phyloP scores from a whole-genome alignment of 1,140 invertebrate genomes.

The Euwallacea similis region DNA sequence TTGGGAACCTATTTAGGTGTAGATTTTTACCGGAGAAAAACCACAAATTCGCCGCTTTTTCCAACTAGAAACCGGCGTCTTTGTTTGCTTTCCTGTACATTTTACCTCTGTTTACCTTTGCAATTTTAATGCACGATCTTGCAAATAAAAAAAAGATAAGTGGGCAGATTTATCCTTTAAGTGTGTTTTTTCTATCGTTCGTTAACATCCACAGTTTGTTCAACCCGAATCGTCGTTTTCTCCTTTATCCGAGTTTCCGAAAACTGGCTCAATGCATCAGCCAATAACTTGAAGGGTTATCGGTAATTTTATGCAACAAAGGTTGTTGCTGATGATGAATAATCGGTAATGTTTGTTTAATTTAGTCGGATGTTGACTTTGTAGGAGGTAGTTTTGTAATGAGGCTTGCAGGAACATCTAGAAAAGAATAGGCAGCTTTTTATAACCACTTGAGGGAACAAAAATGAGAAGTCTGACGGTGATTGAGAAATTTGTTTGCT shows the following conservation, averaged over 20 bases:
- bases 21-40: not conserved
- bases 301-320: conserved; percentile 3
- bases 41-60: not conserved
- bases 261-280: not conserved
- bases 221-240: not conserved
- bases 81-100: not conserved
- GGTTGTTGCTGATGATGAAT: too few species aligned
- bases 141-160: not conserved
- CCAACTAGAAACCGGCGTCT: not conserved
- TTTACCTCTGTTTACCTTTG: not conserved
- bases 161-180: not conserved
- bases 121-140: not conserved
- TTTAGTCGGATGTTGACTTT: too few species aligned
- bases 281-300: not conserved
- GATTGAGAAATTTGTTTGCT: too few species aligned
- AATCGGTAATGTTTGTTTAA: too few species aligned
- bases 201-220: not conserved
- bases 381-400: too few species aligned
- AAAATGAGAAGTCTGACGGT: too few species aligned
- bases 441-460: too few species aligned
- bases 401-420: too few species aligned
- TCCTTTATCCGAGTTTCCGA: conserved; percentile 1
- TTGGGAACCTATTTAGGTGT: not conserved
- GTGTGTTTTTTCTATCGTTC: conserved; percentile 1
- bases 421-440: too few species aligned